Base-by-base conservation (phyloP, 1,140 invertebrate genomes). In the Drosophila fuyamai region DNA sequence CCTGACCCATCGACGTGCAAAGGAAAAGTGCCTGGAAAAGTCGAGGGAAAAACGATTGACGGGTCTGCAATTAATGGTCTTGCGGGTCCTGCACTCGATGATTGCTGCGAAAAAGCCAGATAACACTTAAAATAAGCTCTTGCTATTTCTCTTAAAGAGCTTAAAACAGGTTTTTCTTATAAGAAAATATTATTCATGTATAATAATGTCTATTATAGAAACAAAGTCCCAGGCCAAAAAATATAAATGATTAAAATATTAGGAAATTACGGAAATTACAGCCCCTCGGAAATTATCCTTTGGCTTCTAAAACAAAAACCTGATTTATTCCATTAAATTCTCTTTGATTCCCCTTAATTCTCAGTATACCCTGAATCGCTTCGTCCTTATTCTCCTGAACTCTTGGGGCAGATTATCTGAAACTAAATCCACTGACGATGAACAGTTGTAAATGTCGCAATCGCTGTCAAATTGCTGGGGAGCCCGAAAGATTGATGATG, bases 391-490 rank as follows among this genome's bases (percentile, higher is more conserved):
- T 41, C 48, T 32, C 27, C 41, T 43, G 38, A 46, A 60, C 63
- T 63, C 55, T 57, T 62, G 7, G 43, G 16, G 27, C 43, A 60
- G 73, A 76, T 77, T 77, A 76, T 48, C 43, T 16, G 62, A 8
- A 12, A 8, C 46, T 41, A 54, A 66, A 46, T 68, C 61, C 54
- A 61, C 67, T 54, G 55, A 76, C 58, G 61, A 63, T 70, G 62
- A 83, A 79, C 79, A 88, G 83, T 81, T 88, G 83, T 88, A 88
- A 88, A 70, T 88, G 83, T 88, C 83, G 79, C 76, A 88, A 88
- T 83, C 62, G 80, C 84, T 89, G 83, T 86, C 83, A 86, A 86
- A 83, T 79, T 79, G 82, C 68, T 55, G 68, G 56, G 59, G 58
- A 54, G 35, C 23, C 76, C 50, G 51, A 10, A 55, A 57, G 61